phyloP scores from a whole-genome alignment of 1,140 invertebrate species.

The Pararge aegeria region DNA sequence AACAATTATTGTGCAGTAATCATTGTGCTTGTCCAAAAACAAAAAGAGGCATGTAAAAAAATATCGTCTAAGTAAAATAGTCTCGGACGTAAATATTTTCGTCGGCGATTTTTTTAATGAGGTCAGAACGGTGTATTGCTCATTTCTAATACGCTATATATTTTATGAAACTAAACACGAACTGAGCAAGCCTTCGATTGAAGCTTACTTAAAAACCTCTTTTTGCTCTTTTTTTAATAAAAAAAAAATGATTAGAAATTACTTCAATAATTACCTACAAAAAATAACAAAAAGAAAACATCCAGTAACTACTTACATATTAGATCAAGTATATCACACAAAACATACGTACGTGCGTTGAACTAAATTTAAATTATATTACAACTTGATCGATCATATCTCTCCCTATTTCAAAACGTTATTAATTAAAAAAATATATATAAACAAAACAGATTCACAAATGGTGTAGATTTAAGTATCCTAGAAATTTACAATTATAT shows the following conservation, averaged over 20 bases:
- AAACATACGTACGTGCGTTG: slow-evolving; percentile 24
- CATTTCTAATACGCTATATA: neutral
- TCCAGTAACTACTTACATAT: slow-evolving; percentile 29
- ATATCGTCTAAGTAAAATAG: slow-evolving; percentile 13
- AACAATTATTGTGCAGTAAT: slow-evolving; percentile 35
- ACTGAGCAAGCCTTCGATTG: neutral
- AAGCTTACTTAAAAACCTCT: slow-evolving; percentile 4
- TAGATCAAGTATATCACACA: slow-evolving; percentile 32
- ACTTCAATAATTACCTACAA: slow-evolving; percentile 23
- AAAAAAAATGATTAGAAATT: slow-evolving; percentile 17
- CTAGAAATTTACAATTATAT: slow-evolving; percentile 76
- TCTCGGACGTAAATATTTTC: slow-evolving; percentile 2
- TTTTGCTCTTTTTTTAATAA: slow-evolving; percentile 9
- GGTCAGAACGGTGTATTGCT: slow-evolving; percentile 6
- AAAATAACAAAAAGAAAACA: slow-evolving; percentile 32
- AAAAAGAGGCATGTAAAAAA: slow-evolving; percentile 16
- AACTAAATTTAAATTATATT: slow-evolving; percentile 26
- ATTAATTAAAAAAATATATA: slow-evolving; percentile 47
- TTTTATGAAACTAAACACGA: slow-evolving; percentile 5
- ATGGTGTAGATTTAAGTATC: slow-evolving; percentile 47
- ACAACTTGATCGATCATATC: slow-evolving; percentile 34
- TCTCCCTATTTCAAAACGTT: slow-evolving; percentile 17
- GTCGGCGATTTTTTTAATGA: slow-evolving; percentile 4
- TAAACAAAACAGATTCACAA: slow-evolving; percentile 67
- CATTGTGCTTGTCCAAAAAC: slow-evolving; percentile 29